These are phyloP conservation scores for Temnothorax nylanderi DNA, from an alignment of 1,140 invertebrate genomes.

Conservation along the genomic window DNA sequence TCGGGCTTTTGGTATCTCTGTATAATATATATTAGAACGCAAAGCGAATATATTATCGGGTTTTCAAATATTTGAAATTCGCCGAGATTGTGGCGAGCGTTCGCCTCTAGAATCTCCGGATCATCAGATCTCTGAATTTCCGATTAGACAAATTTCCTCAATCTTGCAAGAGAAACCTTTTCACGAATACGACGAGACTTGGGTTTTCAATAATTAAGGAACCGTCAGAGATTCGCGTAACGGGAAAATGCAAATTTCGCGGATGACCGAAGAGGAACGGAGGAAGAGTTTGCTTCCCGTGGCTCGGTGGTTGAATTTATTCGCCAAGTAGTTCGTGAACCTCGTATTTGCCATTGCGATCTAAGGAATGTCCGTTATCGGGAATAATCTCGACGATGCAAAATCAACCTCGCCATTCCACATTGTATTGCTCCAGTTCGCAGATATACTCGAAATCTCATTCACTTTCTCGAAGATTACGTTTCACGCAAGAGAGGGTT, in stretches of 20 bases:
- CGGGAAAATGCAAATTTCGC: constrained; percentile 29
- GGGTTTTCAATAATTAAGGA: constrained; percentile 49
- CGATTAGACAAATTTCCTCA: constrained; percentile 47
- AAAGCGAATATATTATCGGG: constrained; percentile 28
- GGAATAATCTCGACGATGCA: neutral
- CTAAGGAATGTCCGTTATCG: neutral
- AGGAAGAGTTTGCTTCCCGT: neutral
- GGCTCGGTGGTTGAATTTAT: constrained; percentile 13
- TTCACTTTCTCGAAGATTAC: neutral
- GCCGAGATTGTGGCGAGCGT: neutral
- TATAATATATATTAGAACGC: neutral
- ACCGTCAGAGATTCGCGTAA: constrained; percentile 8
- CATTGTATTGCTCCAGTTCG: neutral
- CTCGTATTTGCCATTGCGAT: neutral
- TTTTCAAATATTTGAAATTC: constrained; percentile 42
- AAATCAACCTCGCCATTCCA: neutral
- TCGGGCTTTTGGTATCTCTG: neutral
- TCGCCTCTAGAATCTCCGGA: constrained; percentile 4
- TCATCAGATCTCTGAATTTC: constrained; percentile 47
- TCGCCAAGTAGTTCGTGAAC: constrained; percentile 5
- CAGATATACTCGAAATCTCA: neutral
- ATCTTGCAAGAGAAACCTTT: constrained; percentile 33
- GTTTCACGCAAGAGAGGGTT: neutral
- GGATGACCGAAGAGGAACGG: neutral
- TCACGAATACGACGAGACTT: constrained; percentile 28